These are phyloP conservation scores for Mastomys natalensis DNA, from an alignment of 2,113 vertebrate genomes.

Conservation along the genomic window DNA sequence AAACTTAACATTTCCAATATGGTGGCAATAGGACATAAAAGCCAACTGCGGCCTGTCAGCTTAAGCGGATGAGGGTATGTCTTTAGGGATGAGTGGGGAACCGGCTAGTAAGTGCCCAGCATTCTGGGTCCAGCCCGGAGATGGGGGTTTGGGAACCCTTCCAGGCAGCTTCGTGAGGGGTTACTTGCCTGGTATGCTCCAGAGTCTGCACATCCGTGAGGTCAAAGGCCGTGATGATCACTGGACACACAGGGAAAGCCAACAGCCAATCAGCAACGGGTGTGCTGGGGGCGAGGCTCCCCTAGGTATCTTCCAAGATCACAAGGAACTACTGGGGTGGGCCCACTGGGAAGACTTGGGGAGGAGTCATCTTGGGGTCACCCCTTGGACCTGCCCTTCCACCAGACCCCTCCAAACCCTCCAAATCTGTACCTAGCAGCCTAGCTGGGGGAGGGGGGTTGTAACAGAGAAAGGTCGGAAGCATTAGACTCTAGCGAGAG, in stretches of 20 bases:
- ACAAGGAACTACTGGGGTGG: not conserved
- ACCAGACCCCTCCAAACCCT: not conserved
- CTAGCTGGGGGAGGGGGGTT: not conserved
- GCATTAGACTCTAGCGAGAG: not conserved
- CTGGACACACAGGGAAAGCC: conserved; percentile 72
- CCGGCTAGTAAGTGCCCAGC: fast-evolving
- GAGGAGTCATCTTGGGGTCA: not conserved
- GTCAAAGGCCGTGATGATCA: conserved; percentile 90
- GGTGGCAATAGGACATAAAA: not conserved
- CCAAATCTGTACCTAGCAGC: not conserved
- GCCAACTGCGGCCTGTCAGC: not conserved
- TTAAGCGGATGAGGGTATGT: not conserved
- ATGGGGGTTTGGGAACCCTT: not conserved
- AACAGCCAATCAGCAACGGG: not conserved
- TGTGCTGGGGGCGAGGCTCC: not conserved
- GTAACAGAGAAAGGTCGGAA: not conserved
- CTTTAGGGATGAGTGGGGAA: not conserved
- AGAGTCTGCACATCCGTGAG: conserved; percentile 89
- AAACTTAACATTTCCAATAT: not conserved
- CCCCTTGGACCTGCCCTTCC: not conserved
- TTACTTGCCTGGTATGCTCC: conserved; percentile 91
- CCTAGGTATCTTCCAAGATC: not conserved
- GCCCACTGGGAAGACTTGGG: not conserved
- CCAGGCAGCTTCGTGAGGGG: not conserved
- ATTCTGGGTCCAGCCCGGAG: no score